Percentiles rank a stretch among this genome's conserved stretches.
Conservation (phyloP, 2,113 vertebrate genomes). For the mouse (Mus musculus) region GRCm39 chr6:60543001-60543500, state of each 20-base stretch:
- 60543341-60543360: background rate
- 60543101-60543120: background rate
- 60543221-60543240: background rate
- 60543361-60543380: background rate
- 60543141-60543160: background rate
- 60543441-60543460: background rate
- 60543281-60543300: background rate
- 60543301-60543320: background rate
- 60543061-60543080: background rate
- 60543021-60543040: conserved; percentile 41
- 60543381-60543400: background rate
- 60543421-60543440: background rate
- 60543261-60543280: background rate
- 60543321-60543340: background rate
- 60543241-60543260: no score
- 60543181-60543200: background rate
- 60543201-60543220: background rate
- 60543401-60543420: background rate
- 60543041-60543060: background rate
- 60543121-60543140: background rate
- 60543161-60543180: background rate
- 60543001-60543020: conserved; percentile 40
- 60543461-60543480: background rate
- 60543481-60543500: conserved; percentile 20
- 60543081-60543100: background rate